Evolutionary conservation across 2,797 vertebrate species (phyloP).

Genomic region (Botia kubotai): DNA sequence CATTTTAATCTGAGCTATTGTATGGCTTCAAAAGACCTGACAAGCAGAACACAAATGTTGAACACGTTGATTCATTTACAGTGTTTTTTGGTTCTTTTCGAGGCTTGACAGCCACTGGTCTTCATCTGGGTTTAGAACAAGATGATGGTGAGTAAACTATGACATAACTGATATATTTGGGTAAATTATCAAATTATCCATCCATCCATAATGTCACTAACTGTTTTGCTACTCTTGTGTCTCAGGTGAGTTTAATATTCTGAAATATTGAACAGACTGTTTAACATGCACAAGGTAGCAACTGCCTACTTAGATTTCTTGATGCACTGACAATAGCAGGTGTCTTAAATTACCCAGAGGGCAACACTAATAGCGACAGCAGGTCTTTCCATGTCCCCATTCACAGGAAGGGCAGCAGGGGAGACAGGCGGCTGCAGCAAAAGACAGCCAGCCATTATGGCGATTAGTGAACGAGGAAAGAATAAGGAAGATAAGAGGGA

Average conservation of each 20-base stretch:
- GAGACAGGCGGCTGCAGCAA: constrained; percentile 45
- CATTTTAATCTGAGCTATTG: neutral
- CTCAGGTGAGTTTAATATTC: neutral
- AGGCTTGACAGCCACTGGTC: neutral
- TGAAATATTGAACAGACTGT: constrained; percentile 33
- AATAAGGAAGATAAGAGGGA: constrained; percentile 72
- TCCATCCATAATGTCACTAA: neutral
- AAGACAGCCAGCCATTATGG: constrained; percentile 66
- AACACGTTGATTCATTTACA: neutral
- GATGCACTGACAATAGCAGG: constrained; percentile 12
- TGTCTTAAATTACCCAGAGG: constrained; percentile 41
- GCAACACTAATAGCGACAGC: constrained; percentile 5
- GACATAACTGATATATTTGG: neutral
- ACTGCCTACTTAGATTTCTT: constrained; percentile 25
- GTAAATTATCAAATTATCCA: neutral
- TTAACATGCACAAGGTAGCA: constrained; percentile 16
- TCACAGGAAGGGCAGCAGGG: constrained; percentile 48
- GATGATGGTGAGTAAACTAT: neutral
- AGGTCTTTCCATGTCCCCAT: constrained; percentile 26
- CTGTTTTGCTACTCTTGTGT: neutral
- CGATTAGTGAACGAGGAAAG: constrained; percentile 68
- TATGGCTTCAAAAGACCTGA: neutral
- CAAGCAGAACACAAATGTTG: neutral
- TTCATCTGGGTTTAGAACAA: neutral
- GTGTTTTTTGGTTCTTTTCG: neutral